Conservation (phyloP, 2,888 invertebrate genomes). For the Machimus atricapillus region DNA sequence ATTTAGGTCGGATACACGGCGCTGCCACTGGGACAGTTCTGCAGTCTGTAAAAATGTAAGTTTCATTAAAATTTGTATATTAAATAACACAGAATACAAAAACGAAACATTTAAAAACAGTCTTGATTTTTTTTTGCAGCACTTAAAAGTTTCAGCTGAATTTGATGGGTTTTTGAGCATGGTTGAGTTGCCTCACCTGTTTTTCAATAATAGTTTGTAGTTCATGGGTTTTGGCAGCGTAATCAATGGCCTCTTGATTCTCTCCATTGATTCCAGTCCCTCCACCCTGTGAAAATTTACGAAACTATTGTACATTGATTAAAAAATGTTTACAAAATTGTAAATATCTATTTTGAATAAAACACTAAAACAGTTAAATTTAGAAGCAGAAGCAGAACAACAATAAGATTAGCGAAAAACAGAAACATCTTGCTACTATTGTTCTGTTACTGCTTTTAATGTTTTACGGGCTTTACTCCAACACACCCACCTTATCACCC, state of each 20-base stretch:
- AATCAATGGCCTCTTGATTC: slow-evolving; percentile 58
- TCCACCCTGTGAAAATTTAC: slow-evolving; percentile 47
- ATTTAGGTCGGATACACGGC: slow-evolving; percentile 87
- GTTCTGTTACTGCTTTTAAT: background rate
- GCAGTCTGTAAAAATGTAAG: slow-evolving; percentile 70
- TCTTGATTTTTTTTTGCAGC: background rate
- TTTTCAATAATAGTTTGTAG: slow-evolving; percentile 86
- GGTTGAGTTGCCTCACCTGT: slow-evolving; percentile 68
- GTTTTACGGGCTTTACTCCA: background rate
- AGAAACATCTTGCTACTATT: background rate
- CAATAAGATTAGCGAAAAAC: background rate
- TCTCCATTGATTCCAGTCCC: slow-evolving; percentile 59
- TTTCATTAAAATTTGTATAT: background rate
- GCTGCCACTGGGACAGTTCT: slow-evolving; percentile 90
- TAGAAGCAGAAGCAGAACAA: background rate
- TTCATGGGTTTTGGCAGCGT: slow-evolving; percentile 71
- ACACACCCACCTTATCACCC: slow-evolving; percentile 61
- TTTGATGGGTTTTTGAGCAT: background rate
- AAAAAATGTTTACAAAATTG: background rate
- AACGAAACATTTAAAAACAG: background rate
- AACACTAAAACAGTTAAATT: background rate
- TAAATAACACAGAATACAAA: background rate
- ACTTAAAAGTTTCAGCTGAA: background rate
- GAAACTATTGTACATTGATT: background rate
- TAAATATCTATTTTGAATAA: background rate